Evolutionary conservation across 1,140 invertebrate genomes (phyloP), one percentile per base, ranked within the genome.

Genomic region (Samia ricini): DNA sequence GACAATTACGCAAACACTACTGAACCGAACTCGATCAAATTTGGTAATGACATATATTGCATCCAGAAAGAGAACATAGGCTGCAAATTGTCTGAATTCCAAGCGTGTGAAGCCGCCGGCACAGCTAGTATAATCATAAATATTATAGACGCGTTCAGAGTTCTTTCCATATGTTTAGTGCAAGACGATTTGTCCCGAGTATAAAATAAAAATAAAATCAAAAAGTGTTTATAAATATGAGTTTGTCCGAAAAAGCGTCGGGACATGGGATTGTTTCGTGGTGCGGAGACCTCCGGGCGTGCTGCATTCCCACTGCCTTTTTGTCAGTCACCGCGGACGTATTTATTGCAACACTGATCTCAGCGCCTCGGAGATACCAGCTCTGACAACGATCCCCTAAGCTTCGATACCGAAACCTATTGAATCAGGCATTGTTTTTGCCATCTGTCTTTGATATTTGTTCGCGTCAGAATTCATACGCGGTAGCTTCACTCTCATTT

Each of bases 281-380:
- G 68, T 70, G 71, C 69, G 57, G 74, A 75, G 83, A 88, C 85
- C 85, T 83, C 85, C 85, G 78, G 83, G 75, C 75, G 76, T 76
- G 81, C 71, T 67, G 69, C 81, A 86, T 85, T 86, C 82, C 83
- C 85, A 42, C n/a, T 42, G 75, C 76, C 78, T 88, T 88, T 88
- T 85, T 85, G 71, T 65, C 68, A 54, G 69, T 73, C 71, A 72
- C 58, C 66, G 54, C 62, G 65, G 72, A 84, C 74, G 78, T 85
- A 83, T 87, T 87, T 87, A 87, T 85, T 80, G 80, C 74, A 76
- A 76, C 81, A 81, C 74, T 77, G 79, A 80, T 83, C 74, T 70
- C 74, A 59, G 57, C 66, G 65, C 71, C 60, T 59, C 15, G 6
- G 57, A 74, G 80, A 81, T 83, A 78, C 74, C 77, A 81, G 79